Conservation (phyloP, 2,113 vertebrate species). For the Chitala chitala region DNA sequence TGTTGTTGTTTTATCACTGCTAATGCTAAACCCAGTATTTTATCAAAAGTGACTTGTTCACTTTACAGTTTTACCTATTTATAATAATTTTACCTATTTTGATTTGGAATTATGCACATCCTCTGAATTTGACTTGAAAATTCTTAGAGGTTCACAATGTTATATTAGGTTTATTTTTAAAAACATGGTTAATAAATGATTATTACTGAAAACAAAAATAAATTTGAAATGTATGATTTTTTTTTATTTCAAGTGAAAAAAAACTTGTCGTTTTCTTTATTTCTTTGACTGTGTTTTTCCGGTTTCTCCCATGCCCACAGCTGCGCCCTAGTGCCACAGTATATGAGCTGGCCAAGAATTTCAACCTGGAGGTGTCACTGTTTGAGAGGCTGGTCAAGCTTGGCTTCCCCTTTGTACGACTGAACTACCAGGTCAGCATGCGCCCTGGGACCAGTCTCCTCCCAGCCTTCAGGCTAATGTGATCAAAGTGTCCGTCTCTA, state of each 20-base stretch:
- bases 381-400: conserved; percentile 88
- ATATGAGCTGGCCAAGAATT: conserved; percentile 86
- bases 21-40: no score
- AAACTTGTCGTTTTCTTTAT: not conserved
- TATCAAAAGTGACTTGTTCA: not conserved
- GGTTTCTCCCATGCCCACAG: conserved; percentile 48
- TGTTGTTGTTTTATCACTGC: no score
- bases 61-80: not conserved
- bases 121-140: no score
- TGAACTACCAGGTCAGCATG: conserved; percentile 80
- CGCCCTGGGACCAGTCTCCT: no score
- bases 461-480: not conserved
- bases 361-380: conserved; percentile 86
- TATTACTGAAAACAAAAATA: not conserved
- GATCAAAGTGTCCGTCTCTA: not conserved
- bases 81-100: not conserved
- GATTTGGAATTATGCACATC: not conserved
- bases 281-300: not conserved
- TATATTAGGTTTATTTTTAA: no score
- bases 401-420: conserved; percentile 75
- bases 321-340: conserved; percentile 84
- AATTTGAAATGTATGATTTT: not conserved
- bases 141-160: no score
- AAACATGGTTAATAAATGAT: no score
- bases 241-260: no score